These are phyloP conservation scores for Desmophyllum pertusum DNA, from an alignment of 92 coral and sea anemone species.

Conservation along the genomic window DNA sequence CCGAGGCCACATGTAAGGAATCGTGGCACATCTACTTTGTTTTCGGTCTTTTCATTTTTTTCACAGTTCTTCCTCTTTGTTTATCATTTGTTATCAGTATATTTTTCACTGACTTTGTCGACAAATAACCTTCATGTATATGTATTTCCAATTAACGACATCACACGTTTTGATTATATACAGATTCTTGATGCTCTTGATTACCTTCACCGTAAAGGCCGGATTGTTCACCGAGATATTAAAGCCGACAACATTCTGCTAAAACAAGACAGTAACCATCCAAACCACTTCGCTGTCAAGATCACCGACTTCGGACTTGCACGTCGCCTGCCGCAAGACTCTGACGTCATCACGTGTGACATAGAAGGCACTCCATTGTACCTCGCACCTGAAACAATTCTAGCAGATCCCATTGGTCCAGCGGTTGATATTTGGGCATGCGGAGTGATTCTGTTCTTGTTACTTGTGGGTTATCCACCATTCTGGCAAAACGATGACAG, in stretches of 20 bases:
- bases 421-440: constrained; percentile 99
- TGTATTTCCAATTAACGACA: background rate
- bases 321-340: constrained; percentile 68
- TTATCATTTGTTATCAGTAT: background rate
- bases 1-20: no score
- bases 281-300: constrained; percentile 51
- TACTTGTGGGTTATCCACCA: constrained; percentile 93
- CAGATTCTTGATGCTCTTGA: constrained; percentile 84
- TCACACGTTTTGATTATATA: background rate
- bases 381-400: constrained; percentile 95
- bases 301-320: constrained; percentile 94
- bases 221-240: constrained; percentile 55
- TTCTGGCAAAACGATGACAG: constrained; percentile 86
- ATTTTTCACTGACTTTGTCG: background rate
- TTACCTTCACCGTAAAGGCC: constrained; percentile 71
- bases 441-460: constrained; percentile 79
- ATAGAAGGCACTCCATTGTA: constrained; percentile 93
- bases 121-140: background rate
- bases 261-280: background rate
- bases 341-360: constrained; percentile 70
- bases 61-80: background rate
- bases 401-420: constrained; percentile 84
- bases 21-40: background rate
- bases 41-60: no score
- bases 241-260: background rate